Conservation (phyloP, 2,797 vertebrate genomes). For the Enteromius afrohamiltoni region DNA sequence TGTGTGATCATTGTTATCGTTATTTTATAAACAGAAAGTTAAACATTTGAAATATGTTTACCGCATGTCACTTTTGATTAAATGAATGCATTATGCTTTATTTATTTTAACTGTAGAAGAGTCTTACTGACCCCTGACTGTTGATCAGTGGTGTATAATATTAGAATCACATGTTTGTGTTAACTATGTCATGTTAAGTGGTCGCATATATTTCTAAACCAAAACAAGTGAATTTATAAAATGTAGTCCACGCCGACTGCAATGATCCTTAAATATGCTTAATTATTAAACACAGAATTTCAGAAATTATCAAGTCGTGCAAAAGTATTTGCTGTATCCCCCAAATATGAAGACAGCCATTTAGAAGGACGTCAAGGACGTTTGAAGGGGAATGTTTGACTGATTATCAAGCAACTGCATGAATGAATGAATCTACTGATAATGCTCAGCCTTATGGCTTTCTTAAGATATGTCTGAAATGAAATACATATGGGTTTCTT, state of each 20-base stretch:
- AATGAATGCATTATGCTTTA: background rate
- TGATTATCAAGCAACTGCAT: background rate
- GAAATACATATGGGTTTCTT: slow-evolving; percentile 43
- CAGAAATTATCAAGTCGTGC: too few relatives aligned
- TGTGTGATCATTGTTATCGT: background rate
- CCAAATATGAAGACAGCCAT: background rate
- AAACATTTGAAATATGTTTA: background rate
- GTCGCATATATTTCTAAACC: background rate
- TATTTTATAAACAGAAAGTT: background rate
- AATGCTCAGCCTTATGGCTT: slow-evolving; percentile 1
- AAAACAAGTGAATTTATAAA: background rate
- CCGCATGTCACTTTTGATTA: background rate
- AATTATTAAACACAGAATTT: background rate
- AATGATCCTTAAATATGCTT: background rate
- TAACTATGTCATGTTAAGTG: background rate
- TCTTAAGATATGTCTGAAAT: slow-evolving; percentile 25
- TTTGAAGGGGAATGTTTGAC: background rate
- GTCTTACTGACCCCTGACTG: background rate
- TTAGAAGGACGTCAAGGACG: background rate
- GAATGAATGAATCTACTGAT: slow-evolving; percentile 7
- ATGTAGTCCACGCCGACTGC: too few relatives aligned
- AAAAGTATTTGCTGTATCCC: background rate
- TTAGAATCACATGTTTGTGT: background rate
- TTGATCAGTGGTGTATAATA: background rate
- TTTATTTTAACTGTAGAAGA: background rate